Evolutionary conservation across 2,113 vertebrate species (phyloP).

Genomic region (Bolborhynchus lineola): DNA sequence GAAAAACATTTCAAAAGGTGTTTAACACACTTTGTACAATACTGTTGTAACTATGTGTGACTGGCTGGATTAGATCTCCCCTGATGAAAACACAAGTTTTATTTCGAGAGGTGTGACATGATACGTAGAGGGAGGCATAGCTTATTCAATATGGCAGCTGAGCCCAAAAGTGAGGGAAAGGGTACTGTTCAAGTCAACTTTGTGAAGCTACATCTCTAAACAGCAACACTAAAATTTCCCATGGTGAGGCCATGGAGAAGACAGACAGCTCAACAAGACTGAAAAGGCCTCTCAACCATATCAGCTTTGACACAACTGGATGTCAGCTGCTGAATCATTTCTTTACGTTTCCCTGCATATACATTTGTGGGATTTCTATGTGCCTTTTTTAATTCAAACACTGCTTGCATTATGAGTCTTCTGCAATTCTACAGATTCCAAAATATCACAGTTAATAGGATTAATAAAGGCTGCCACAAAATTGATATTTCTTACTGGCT

Average conservation of each 20-base stretch:
- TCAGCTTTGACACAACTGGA: background rate
- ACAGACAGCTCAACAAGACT: background rate
- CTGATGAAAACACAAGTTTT: background rate
- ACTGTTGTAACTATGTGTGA: background rate
- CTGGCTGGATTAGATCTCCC: background rate
- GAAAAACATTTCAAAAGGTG: background rate
- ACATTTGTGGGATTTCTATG: background rate
- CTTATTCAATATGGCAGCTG: background rate
- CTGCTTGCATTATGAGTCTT: background rate
- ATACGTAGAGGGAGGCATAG: background rate
- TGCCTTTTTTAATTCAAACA: background rate
- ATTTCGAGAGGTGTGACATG: background rate
- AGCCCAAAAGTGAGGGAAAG: background rate
- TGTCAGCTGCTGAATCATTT: background rate
- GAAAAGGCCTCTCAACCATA: background rate
- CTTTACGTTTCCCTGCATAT: background rate
- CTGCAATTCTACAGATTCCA: background rate
- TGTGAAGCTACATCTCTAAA: background rate
- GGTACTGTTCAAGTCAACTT: background rate
- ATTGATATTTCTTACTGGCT: slow-evolving; percentile 22
- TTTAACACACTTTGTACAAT: background rate
- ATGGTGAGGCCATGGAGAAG: background rate
- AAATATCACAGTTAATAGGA: background rate
- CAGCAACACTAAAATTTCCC: background rate
- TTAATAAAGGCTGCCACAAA: background rate